Evolutionary conservation across 2,797 vertebrate genomes (phyloP), one percentile per base, ranked within the genome.

Genomic region (Syncerus caffer): DNA sequence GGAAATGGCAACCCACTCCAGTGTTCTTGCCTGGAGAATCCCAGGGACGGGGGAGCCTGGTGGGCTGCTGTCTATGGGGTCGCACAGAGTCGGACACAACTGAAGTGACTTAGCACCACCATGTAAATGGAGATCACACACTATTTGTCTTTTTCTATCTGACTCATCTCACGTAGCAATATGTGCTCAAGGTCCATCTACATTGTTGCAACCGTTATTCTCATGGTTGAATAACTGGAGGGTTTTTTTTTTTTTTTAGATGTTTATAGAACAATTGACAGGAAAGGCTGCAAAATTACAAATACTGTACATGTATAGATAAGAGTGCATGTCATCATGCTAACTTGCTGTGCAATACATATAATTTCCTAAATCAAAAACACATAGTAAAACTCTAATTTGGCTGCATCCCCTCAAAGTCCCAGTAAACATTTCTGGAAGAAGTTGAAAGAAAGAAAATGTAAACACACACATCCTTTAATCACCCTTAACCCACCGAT

Each of bases 251-350:
- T 50, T 97, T 79, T 80, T 38, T 27, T 11, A 90, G 95, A 91
- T 98, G 97, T 84, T 98, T 96, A 96, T 97, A 96, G 96, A 98
- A 98, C 88, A 98, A 89, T 92, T 95, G 97, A 97, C 98, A 98
- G 86, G 95, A 96, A 64, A 98, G 86, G 85, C 87, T 93, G 91
- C 93, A 98, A 97, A 95, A 89, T 84, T 90, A 74, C 57, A 74
- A 9, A 34, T 80, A 96, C 97, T 98, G 98, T 97, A 97, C 94
- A 90, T 83, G 76, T 47, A 76, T 2, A 89, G 95, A 10, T 57
- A 92, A 92, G 9, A 27, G 25, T 34, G 4, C 23, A 47, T 67
- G 38, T 51, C 23, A 93, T 14, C 95, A 91, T 87, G 58, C 96
- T 97, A 93, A 97, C 64, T 80, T 96, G 29, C 79, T 51, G 76